Base-by-base conservation (phyloP, 2,888 invertebrate species). In the Patella ulyssiponensis region DNA sequence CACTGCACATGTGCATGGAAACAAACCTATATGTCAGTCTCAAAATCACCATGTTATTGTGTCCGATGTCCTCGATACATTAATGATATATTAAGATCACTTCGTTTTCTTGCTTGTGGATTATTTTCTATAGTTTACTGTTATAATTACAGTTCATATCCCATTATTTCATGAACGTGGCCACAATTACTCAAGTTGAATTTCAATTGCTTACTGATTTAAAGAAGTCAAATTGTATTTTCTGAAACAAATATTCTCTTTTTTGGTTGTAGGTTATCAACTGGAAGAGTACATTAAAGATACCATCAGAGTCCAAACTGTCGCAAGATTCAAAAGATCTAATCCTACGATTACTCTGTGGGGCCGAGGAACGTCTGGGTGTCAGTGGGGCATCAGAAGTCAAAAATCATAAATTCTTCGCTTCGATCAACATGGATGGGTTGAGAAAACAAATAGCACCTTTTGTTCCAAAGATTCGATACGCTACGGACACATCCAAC, bases 401-500 rank as follows among this genome's bases (percentile, higher is more conserved):
- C 73, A 99, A 98, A 92, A 94, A 94, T 86, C 99, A 99, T 92
- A 95, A 96, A 2, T 99, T 98, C 93, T 98, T 99, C 90, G 70
- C 78, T 23, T 95, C 94, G 88, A 95, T 98, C 84, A 96, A 98
- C 92, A 98, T 98, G 92, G 96, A 96, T 80, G 96, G 96, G 15
- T 93, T 99, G 86, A 94, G 91, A 86, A 94, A 98, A 73, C 94
- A 96, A 83, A 96, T 96, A 91, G 98, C 99, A 20, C 98, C 98
- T 0, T 96, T 97, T 93, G 95, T 97, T 92, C 99, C 99, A 75
- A 94, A 95, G 88, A 98, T 99, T 88, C 95, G 96, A 83, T 96
- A 96, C 93, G 96, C 98, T 53, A 98, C 97, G 23, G 99, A 99
- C 92, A 99, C 99, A 3, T 98, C 98, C 77, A 99, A 3, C 27